These are phyloP conservation scores for Austrofundulus limnaeus DNA, from an alignment of 2,113 vertebrate genomes.

Conservation along the genomic window DNA sequence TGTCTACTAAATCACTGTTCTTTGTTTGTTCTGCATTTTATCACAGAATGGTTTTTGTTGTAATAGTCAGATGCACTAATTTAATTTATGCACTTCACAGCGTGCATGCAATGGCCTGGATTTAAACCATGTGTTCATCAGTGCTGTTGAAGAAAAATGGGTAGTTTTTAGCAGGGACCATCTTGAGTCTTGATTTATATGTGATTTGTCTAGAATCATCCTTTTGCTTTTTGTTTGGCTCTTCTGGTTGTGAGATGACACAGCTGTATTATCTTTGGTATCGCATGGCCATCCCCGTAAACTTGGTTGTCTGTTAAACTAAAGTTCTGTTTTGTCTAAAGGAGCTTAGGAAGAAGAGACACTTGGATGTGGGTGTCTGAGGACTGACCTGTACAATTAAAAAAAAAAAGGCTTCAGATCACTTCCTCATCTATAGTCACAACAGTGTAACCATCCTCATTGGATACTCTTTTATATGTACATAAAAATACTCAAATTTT, in stretches of 20 bases:
- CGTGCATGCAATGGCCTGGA: slow-evolving; percentile 58
- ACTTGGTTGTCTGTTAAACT: too few relatives aligned
- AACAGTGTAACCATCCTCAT: slow-evolving; percentile 54
- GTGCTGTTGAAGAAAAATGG: slow-evolving; percentile 33
- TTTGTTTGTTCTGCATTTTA: slow-evolving; percentile 31
- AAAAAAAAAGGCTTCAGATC: slow-evolving; percentile 47
- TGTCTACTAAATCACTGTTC: slow-evolving; percentile 25
- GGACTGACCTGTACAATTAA: slow-evolving; percentile 59
- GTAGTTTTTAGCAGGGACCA: slow-evolving; percentile 57
- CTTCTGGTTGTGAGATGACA: slow-evolving; percentile 36
- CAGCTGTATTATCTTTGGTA: slow-evolving; percentile 39
- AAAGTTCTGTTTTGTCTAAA: slow-evolving; percentile 32
- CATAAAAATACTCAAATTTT: slow-evolving; percentile 55
- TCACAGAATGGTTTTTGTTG: slow-evolving; percentile 42
- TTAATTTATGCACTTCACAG: slow-evolving; percentile 39
- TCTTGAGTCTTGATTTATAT: slow-evolving; percentile 49
- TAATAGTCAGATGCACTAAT: slow-evolving; percentile 55
- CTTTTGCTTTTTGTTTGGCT: slow-evolving; percentile 26
- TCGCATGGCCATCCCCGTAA: slow-evolving; percentile 18
- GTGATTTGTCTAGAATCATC: slow-evolving; percentile 26
- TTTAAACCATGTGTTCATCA: slow-evolving; percentile 36
- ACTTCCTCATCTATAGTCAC: slow-evolving; percentile 49
- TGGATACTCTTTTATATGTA: slow-evolving; percentile 73
- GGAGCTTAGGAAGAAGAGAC: slow-evolving; percentile 25
- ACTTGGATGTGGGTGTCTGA: slow-evolving; percentile 21